A percentile compares a stretch with the other conserved stretches of the same genome.
Evolutionary conservation across 2,113 vertebrate species (phyloP).

Genomic region (Xenus cinereus): DNA sequence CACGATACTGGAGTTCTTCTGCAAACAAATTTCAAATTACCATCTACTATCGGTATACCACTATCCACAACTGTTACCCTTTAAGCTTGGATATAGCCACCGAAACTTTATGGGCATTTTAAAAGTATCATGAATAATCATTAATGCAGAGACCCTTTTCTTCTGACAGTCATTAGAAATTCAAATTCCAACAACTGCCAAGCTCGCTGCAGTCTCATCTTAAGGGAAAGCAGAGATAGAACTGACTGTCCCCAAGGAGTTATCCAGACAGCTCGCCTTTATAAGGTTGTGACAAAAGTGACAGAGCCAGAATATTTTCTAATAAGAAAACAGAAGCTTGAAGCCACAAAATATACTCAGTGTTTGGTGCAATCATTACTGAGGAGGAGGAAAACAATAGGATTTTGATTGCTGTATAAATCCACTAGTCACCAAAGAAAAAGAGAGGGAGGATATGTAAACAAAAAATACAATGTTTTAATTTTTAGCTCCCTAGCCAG

Average conservation of each 20-base stretch:
- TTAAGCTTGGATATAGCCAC: not conserved
- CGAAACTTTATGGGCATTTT: not conserved
- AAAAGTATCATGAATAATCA: not conserved
- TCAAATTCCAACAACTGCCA: constrained; percentile 30
- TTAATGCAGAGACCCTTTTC: constrained; percentile 16
- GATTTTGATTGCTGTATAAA: not conserved
- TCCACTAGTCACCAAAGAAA: rapidly evolving
- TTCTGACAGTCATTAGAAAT: constrained; percentile 32
- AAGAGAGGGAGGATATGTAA: not conserved
- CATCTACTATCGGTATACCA: not conserved
- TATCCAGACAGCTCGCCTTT: not conserved
- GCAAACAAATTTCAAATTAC: not conserved
- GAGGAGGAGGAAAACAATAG: not conserved
- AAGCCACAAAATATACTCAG: not conserved
- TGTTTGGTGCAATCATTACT: not conserved
- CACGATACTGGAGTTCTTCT: not conserved
- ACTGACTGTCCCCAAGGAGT: not conserved
- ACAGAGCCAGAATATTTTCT: not conserved
- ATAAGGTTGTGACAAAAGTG: not conserved
- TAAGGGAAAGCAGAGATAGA: not conserved
- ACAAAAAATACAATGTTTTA: not conserved
- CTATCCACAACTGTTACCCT: not conserved
- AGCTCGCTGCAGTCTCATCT: not conserved
- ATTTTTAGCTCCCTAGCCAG: not conserved
- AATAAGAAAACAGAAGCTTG: not conserved